These are phyloP conservation scores for Ahaetulla prasina DNA, from an alignment of 2,113 vertebrate species.

Conservation along the genomic window DNA sequence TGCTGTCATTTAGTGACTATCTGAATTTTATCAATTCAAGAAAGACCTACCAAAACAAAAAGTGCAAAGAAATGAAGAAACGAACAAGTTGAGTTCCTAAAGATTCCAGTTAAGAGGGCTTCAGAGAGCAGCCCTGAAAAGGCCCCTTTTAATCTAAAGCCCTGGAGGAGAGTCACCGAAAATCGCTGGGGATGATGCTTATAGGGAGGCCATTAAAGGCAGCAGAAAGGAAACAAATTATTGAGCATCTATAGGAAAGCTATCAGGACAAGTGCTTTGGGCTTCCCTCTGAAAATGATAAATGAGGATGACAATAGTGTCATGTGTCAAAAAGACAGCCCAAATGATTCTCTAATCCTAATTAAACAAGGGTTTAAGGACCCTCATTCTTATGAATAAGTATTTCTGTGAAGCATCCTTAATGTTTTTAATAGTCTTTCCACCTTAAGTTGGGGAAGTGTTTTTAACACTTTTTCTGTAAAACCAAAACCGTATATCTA, in stretches of 20 bases:
- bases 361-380: background rate
- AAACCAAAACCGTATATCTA: background rate
- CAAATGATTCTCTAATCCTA: background rate
- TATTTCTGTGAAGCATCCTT: background rate
- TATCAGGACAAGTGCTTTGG: background rate
- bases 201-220: background rate
- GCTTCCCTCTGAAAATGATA: background rate
- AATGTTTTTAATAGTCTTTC: background rate
- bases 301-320: background rate
- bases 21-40: background rate
- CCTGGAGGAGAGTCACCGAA: background rate
- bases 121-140: background rate
- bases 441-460: background rate
- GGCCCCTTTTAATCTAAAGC: background rate
- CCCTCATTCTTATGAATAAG: background rate
- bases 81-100: background rate
- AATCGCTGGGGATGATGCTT: background rate
- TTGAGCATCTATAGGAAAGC: background rate
- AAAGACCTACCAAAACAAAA: background rate
- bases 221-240: background rate
- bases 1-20: background rate
- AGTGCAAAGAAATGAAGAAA: background rate
- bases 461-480: background rate
- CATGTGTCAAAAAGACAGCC: background rate
- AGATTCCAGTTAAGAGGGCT: background rate